Evolutionary conservation across 2,888 invertebrate species (phyloP), one percentile per base, ranked within the genome.

Genomic region (Ganaspis brasiliensis): DNA sequence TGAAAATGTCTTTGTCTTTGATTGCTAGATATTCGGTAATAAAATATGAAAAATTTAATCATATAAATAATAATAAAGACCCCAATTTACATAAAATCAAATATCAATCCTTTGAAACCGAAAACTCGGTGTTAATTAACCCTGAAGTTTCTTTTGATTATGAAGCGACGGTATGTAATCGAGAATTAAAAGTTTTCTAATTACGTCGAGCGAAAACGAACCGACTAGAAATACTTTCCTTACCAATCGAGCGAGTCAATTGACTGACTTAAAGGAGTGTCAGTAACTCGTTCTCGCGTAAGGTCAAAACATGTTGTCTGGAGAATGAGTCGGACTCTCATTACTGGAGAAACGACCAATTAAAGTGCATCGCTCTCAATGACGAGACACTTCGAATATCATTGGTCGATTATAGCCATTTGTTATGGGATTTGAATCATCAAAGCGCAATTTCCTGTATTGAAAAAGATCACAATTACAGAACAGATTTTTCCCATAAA

Each of bases 161-260:
- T 16, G 16, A 49, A 14, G 16, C 49, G 49, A 49, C 4, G n/a
- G 12, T 63, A 63, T n/a, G 37, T 35, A 63, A 37, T n/a, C 6
- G 4, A 8, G 37, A 67, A 24, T 24, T 40, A 24, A 45, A 45
- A 21, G 40, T 67, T 40, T 57, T 40, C 57, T 73, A 73, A 40
- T 57, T 35, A 72, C 79, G 73, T 73, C 76, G 61, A 73, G 76
- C 74, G 74, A 81, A 81, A 84, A 84, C 84, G 83, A 85, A 85
- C 83, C 79, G 82, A 84, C 79, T 78, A 71, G 83, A 83, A 84
- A 85, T 85, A 83, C 84, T 84, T 84, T 84, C 83, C 78, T 79
- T 72, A 57, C 74, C 78, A 40, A 67, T 67, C 24, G 40, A 67
- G 61, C 67, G 76, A 77, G 73, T 73, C 75, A 67, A 67, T 67